Base-by-base conservation (phyloP, 2,888 invertebrate species). In the Cyrtodaria siliqua region DNA sequence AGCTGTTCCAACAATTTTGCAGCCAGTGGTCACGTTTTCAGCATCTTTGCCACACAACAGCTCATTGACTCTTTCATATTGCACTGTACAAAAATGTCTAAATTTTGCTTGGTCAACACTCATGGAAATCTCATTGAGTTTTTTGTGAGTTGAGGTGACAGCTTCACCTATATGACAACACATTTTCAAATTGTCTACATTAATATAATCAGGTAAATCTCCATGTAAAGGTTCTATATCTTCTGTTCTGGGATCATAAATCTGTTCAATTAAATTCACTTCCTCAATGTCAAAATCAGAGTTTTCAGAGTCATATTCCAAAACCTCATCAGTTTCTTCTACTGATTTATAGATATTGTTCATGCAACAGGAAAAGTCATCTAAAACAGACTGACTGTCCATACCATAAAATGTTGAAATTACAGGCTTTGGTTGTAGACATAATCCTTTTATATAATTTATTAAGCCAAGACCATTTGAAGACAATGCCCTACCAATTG, bases 281-380 rank as follows among this genome's bases (percentile, higher is more conserved):
- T 33, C 4, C 27, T 38, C 64, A 52, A 27, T 53, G n/a, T n/a
- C n/a, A n/a, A n/a, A n/a, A n/a, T n/a, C n/a, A n/a, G n/a, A 24
- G 27, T 59, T 61, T 8, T 33, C 52, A 8, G 50, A 40, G 40
- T 75, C 62, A 60, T 69, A 75, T 40, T 75, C 69, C 9, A 64
- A 75, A 42, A 52, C 57, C 52, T 64, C 42, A 33, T 40, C 47
- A 27, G 49, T 55, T 53, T 53, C 49, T 20, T 63, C 53, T 18
- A 53, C 42, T 26, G 44, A 53, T 38, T 44, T 53, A 18, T 53
- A 42, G 2, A 0, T 38, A 9, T 52, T 12, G 6, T 24, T 9
- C 26, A 14, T 53, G 20, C 63, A 63, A 53, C 63, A 63, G 18
- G 18, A 8, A 26, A 63, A 26, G 26, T 16, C 9, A 16, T 63